A percentile compares a stretch with the other conserved stretches of the same genome.
Conservation (phyloP, 2,113 vertebrate genomes). For the Tenrec ecaudatus region DNA sequence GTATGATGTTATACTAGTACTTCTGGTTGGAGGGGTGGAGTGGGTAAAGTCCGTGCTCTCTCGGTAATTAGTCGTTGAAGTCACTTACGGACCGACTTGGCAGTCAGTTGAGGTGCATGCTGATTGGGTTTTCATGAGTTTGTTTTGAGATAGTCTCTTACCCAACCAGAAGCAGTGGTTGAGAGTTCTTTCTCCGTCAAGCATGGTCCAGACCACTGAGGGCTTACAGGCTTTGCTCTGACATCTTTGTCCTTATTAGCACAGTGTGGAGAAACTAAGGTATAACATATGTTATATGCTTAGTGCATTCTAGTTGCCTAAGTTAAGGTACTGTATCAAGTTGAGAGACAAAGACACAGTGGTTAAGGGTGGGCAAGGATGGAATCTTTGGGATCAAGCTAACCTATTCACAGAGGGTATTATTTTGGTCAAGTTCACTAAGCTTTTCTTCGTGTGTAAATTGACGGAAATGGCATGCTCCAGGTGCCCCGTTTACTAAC, state of each 20-base stretch:
- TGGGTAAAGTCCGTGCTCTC: background rate
- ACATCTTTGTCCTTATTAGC: conserved; percentile 39
- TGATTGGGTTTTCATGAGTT: background rate
- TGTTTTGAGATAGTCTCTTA: background rate
- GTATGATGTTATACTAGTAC: background rate
- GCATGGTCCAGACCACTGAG: background rate
- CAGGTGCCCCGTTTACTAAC: conserved; percentile 12
- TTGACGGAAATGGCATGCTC: conserved; percentile 1
- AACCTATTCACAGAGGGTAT: background rate
- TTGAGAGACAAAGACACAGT: background rate
- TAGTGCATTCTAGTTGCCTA: background rate
- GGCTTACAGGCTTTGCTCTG: background rate
- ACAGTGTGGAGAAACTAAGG: conserved; percentile 15
- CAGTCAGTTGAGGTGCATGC: background rate
- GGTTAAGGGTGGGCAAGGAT: background rate
- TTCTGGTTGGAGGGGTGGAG: background rate
- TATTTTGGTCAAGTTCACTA: conserved; percentile 17
- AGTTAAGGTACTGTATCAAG: background rate
- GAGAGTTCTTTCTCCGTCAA: conserved; percentile 9
- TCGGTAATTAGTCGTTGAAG: conserved; percentile 1
- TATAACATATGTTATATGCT: background rate
- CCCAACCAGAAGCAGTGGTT: background rate
- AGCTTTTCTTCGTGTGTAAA: conserved; percentile 43
- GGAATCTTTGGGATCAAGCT: background rate
- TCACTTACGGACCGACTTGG: background rate